Conservation (phyloP, 2,888 invertebrate species). For the Phyllotreta striolata region DNA sequence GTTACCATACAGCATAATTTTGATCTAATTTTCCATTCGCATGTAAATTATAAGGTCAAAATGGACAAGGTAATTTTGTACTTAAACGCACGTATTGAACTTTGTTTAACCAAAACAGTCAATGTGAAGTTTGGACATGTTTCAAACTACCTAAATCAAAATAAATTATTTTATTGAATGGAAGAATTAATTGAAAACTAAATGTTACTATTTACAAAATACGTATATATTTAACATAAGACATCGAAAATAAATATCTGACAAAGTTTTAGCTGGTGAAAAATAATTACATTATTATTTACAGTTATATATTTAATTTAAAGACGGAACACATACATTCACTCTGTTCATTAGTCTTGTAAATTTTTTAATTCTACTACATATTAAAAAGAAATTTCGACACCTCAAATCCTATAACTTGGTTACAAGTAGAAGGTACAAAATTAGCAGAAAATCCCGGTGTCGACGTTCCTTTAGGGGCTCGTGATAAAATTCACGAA, state of each 20-base stretch:
- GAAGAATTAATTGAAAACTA: too few species aligned
- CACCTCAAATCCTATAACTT: slow-evolving; percentile 12
- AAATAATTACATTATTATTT: slow-evolving; percentile 27
- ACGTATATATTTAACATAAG: slow-evolving; percentile 24
- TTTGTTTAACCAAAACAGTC: too few species aligned
- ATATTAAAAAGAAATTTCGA: slow-evolving; percentile 3
- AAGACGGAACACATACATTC: slow-evolving; percentile 36
- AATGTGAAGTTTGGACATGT: too few species aligned
- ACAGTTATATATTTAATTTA: slow-evolving; percentile 19
- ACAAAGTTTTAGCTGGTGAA: slow-evolving; percentile 36
- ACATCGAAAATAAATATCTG: slow-evolving; percentile 38
- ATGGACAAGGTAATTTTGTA: too few species aligned
- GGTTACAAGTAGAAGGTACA: background rate
- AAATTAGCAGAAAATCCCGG: background rate
- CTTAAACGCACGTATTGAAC: too few species aligned
- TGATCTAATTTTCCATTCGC: too few species aligned
- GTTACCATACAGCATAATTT: too few species aligned
- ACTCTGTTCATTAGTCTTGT: slow-evolving; percentile 41
- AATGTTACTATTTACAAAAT: slow-evolving; percentile 34
- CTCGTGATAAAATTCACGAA: slow-evolving; percentile 44
- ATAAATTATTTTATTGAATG: too few species aligned
- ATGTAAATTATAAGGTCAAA: too few species aligned
- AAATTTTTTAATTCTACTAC: slow-evolving; percentile 20
- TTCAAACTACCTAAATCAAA: too few species aligned
- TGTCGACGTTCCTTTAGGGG: slow-evolving; percentile 1